Evolutionary conservation across 2,888 invertebrate species (phyloP), one percentile per base, ranked within the genome.

Genomic region (Sphaerophoria taeniata): DNA sequence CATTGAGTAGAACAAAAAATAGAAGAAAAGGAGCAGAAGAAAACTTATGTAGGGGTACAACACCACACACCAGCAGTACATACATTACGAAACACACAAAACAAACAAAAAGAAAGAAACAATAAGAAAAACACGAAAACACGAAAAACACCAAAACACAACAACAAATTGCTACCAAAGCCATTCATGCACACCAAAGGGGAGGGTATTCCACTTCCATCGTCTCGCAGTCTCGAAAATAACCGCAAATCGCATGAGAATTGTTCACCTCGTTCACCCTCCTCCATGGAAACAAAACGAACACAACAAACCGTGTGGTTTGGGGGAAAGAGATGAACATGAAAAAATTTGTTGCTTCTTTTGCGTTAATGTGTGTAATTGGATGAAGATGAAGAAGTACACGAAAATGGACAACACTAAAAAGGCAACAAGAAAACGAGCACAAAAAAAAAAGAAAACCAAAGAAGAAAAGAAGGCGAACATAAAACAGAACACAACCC

Each of bases 291-390:
- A 2, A 24, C 24, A 24, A 24, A 24, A 24, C 24, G 24, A 24
- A 24, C 24, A 24, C 24, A 24, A 24, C 24, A 24, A 24, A 5
- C 4, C 7, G 36, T 82, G 36, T 82, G 67, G 77, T 63, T 61
- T 85, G 85, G 85, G 80, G 76, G 81, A 85, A 85, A 85, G 85
- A 85, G 85, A 85, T 85, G 85, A 81, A 85, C 85, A 85, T 74
- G 85, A 81, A 85, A 85, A 85, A 85, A 85, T 81, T 85, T 85
- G 85, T 85, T 85, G 85, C 80, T 85, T 85, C 85, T 85, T 77
- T 85, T 85, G 85, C 85, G 47, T 81, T 85, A 85, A 85, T 81
- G 85, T 85, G 85, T 85, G 85, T 85, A 85, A 85, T 85, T 85
- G 85, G 81, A 81, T 76, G 81, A 81, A 81, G 78, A 79, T 83